A percentile compares a stretch with the other conserved stretches of the same genome.
Evolutionary conservation across 2,888 invertebrate species (phyloP).

Genomic region (Ganaspis brasiliensis): DNA sequence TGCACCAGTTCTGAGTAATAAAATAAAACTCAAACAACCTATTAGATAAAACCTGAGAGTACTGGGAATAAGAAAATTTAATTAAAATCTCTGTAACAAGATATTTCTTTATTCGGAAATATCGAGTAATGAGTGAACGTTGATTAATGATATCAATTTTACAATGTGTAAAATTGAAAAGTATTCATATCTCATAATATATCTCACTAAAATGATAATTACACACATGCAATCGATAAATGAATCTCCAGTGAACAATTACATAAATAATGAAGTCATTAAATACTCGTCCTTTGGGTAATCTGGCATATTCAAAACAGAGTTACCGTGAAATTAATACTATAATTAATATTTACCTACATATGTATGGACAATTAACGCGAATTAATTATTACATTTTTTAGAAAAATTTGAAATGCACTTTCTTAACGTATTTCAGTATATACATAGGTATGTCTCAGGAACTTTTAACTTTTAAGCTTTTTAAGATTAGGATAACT

Average conservation of each 20-base stretch:
- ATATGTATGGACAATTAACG: neutral
- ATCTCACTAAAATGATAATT: neutral
- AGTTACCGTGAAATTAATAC: neutral
- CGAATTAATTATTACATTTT: no score
- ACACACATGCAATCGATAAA: neutral
- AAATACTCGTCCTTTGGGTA: conserved; percentile 23
- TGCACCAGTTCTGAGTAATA: neutral
- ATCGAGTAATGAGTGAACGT: neutral
- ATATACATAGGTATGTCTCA: no score
- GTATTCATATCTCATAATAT: no score
- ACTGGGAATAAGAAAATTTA: conserved; percentile 4
- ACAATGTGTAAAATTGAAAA: neutral
- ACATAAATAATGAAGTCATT: neutral
- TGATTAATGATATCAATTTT: neutral
- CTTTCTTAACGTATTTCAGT: no score
- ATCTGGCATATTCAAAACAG: neutral
- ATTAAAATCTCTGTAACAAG: conserved; percentile 11
- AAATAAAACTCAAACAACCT: neutral
- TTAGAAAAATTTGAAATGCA: no score
- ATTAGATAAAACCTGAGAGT: neutral
- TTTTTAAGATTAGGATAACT: no score
- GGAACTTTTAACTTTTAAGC: no score
- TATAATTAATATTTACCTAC: neutral
- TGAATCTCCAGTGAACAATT: neutral
- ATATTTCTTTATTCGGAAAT: neutral